Evolutionary conservation across 2,888 invertebrate genomes (phyloP).

Genomic region (Hypena proboscidalis): DNA sequence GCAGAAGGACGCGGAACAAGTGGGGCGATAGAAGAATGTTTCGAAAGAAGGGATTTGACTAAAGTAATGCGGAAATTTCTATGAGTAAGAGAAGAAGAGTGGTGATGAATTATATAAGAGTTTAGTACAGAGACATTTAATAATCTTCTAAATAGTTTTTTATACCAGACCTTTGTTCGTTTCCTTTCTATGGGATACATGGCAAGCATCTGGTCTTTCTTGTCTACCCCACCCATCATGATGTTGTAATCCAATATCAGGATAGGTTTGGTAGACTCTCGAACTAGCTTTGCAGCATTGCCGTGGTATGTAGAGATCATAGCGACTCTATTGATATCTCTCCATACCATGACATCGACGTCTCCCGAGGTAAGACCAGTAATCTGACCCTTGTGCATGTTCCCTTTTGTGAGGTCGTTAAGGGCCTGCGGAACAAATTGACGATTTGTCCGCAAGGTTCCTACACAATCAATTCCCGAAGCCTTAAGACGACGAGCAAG

Average conservation of each 20-base stretch:
- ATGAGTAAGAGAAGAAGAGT: background rate
- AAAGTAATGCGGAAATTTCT: constrained; percentile 4
- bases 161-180: constrained; percentile 36
- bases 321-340: constrained; percentile 14
- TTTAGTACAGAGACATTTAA: constrained; percentile 25
- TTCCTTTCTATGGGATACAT: constrained; percentile 40
- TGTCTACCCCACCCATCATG: no score
- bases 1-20: no score
- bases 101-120: constrained; percentile 20
- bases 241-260: constrained; percentile 27
- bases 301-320: constrained; percentile 30
- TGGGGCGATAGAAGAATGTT: no score
- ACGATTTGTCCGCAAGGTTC: no score
- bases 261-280: constrained; percentile 21
- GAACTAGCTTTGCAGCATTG: background rate
- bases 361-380: no score
- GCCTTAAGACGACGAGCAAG: no score
- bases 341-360: constrained; percentile 19
- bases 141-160: constrained; percentile 33
- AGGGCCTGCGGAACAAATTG: background rate
- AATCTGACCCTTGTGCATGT: background rate
- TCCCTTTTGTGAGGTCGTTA: background rate
- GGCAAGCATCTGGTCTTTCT: no score
- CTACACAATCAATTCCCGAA: no score
- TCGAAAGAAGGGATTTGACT: constrained; percentile 17